Conservation (phyloP, 2,797 vertebrate species). For the Mormyrops boulengeri region DNA sequence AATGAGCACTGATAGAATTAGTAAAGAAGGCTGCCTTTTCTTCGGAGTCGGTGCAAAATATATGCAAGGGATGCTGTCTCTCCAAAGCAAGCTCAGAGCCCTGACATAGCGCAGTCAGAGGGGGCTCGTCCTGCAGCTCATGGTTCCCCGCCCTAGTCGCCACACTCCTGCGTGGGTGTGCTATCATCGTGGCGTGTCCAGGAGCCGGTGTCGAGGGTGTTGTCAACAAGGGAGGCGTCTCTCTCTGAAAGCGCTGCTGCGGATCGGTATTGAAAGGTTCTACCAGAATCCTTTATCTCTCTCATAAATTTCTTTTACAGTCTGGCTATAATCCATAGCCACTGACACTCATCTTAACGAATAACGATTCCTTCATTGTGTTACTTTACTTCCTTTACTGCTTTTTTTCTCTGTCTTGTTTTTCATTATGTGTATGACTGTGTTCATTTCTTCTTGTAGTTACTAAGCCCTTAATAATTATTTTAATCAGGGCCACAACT, state of each 20-base stretch:
- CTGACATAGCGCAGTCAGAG: background rate
- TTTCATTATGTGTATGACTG: background rate
- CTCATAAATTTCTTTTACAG: background rate
- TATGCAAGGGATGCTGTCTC: background rate
- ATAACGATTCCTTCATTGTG: background rate
- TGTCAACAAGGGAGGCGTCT: background rate
- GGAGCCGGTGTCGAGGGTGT: background rate
- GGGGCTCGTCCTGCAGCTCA: background rate
- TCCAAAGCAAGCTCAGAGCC: background rate
- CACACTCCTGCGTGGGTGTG: background rate
- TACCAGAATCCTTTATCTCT: background rate
- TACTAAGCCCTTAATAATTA: background rate
- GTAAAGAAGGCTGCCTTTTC: background rate
- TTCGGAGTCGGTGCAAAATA: background rate
- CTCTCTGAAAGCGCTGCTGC: background rate
- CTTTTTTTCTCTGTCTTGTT: background rate
- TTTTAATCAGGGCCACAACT: background rate
- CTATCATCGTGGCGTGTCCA: background rate
- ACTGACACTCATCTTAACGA: background rate
- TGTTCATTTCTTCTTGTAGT: background rate
- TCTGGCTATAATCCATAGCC: background rate
- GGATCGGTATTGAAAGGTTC: background rate
- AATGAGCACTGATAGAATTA: background rate
- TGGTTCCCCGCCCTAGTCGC: background rate
- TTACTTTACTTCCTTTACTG: background rate